Evolutionary conservation across 2,888 invertebrate genomes (phyloP), one percentile per base, ranked within the genome.

Genomic region (Rhaphigaster nebulosa): DNA sequence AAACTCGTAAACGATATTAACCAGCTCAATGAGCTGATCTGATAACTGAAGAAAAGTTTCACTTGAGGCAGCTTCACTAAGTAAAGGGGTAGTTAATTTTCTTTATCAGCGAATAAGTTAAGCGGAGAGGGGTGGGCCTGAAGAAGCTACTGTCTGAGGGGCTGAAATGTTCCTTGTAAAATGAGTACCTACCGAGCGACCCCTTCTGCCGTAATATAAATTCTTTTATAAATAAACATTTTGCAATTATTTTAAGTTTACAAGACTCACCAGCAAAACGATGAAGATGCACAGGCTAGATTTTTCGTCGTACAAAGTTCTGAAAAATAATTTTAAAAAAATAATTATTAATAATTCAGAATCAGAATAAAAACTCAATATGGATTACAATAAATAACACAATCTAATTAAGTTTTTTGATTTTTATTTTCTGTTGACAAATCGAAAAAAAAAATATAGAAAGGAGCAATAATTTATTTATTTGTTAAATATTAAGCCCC

Each of bases 1-100:
- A 13, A 26, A 84, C 84, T 45, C n/a, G 45, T n/a, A 84, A 84
- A 84, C n/a, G 84, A 84, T 84, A 84, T 84, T 84, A 84, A 13
- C 45, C 84, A 26, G 45, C n/a, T 50, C 45, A 50, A 26, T 41
- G 84, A 26, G 45, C 45, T 45, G 45, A 84, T 84, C 45, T 84
- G n/a, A 23, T 84, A 38, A 45, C 45, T 84, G 45, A 18, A 15
- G 84, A 84, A 84, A 84, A 84, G 84, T 84, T 84, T 80, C 80
- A 45, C 45, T n/a, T 41, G 45, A 45, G 45, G 84, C 26, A 50
- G 84, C 34, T 26, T 84, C 84, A 20, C 38, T 84, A 41, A 84
- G 26, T 45, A 84, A 84, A 45, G 84, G 45, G 84, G 26, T 45
- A 45, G 45, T 84, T 45, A 84, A 84, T 84, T 84, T n/a, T 50